Percentiles rank a stretch among this genome's conserved stretches.
These are phyloP conservation scores for Potamilus streckersoni DNA, from an alignment of 1,140 invertebrate genomes.

Conservation along the genomic window DNA sequence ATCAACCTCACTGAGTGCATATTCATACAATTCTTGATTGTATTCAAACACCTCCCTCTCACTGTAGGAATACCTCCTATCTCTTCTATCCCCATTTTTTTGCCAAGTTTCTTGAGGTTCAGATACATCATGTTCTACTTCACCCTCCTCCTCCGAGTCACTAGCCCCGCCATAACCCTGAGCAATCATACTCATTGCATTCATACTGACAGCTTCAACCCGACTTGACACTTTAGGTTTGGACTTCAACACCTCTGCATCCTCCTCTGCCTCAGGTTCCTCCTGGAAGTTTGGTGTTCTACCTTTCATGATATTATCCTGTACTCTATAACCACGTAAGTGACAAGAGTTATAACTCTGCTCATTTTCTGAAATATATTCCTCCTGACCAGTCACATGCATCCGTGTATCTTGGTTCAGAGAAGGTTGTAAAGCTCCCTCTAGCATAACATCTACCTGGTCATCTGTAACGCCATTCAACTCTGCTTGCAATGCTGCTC, in stretches of 20 bases:
- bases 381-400: constrained; percentile 9
- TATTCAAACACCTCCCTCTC: constrained; percentile 28
- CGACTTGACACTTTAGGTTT: constrained; percentile 16
- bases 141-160: constrained; percentile 63
- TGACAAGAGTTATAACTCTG: not conserved
- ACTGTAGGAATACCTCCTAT: too few relatives aligned
- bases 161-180: constrained; percentile 57
- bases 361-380: not conserved
- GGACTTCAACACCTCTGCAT: not conserved
- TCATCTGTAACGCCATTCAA: constrained; percentile 37
- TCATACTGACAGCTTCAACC: constrained; percentile 37
- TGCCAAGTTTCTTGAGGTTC: too few relatives aligned
- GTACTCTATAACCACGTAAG: not conserved
- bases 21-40: constrained; percentile 24
- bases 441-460: constrained; percentile 10
- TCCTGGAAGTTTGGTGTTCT: too few relatives aligned
- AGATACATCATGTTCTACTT: constrained; percentile 55
- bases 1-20: constrained; percentile 25
- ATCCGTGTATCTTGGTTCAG: not conserved
- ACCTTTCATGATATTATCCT: not conserved
- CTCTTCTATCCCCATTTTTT: too few relatives aligned
- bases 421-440: constrained; percentile 2
- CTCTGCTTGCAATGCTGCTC: constrained; percentile 58
- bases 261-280: not conserved
- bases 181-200: constrained; percentile 62